Evolutionary conservation across 2,888 invertebrate species (phyloP).

Genomic region (Acrobasis suavella): DNA sequence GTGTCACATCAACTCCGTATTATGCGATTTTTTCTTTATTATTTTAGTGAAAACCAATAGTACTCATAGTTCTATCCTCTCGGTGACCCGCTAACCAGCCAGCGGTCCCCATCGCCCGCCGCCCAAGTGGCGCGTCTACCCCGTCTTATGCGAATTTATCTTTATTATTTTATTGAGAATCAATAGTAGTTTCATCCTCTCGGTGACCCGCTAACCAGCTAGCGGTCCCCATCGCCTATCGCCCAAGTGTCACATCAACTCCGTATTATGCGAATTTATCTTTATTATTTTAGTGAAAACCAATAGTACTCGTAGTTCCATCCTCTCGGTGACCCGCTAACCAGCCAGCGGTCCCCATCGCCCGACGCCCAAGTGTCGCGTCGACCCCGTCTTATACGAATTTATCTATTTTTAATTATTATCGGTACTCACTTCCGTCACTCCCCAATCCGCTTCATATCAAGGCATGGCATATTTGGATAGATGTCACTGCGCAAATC

Average conservation of each 20-base stretch:
- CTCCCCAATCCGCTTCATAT: too few relatives aligned
- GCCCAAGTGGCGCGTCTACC: conserved; percentile 67
- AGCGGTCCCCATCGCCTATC: conserved; percentile 56
- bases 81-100: conserved; percentile 79
- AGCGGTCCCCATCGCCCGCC: conserved; percentile 56
- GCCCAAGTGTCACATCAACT: conserved; percentile 67
- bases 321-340: background rate
- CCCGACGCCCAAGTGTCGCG: conserved; percentile 23
- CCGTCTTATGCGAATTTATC: conserved; percentile 76
- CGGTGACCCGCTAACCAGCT: conserved; percentile 79
- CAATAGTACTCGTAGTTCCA: too few relatives aligned
- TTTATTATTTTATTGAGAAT: conserved; percentile 59
- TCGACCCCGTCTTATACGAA: conserved; percentile 71
- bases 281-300: conserved; percentile 60
- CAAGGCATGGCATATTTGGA: too few relatives aligned
- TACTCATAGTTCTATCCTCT: conserved; percentile 37
- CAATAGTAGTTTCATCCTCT: conserved; percentile 32
- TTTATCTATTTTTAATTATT: conserved; percentile 65
- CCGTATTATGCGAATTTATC: conserved; percentile 76
- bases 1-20: conserved; percentile 70
- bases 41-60: conserved; percentile 36
- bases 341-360: background rate
- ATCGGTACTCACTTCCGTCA: background rate
- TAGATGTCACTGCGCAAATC: too few relatives aligned
- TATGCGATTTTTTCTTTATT: conserved; percentile 36